Conservation (phyloP, 1,140 invertebrate species). For the Lycorma delicatula region DNA sequence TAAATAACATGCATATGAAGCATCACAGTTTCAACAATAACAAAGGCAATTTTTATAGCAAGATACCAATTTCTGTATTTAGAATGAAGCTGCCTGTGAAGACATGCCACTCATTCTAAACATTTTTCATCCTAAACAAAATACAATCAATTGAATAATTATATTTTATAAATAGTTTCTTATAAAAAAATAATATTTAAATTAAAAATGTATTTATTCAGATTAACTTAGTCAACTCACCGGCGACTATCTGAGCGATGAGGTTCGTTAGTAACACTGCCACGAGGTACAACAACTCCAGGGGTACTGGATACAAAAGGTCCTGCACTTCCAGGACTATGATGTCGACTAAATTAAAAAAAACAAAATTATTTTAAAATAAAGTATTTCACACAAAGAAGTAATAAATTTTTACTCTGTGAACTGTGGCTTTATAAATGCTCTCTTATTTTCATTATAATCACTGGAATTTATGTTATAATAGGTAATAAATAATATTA, state of each 20-base stretch:
- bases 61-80: too few relatives aligned
- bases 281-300: slow-evolving; percentile 8
- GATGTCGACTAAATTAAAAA: slow-evolving; percentile 7
- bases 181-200: not conserved
- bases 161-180: not conserved
- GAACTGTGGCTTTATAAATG: not conserved
- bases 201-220: not conserved
- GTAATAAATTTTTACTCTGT: not conserved
- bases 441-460: too few relatives aligned
- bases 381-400: not conserved
- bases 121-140: not conserved
- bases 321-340: slow-evolving; percentile 11
- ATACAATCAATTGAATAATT: not conserved
- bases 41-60: too few relatives aligned
- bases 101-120: too few relatives aligned
- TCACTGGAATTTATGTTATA: not conserved
- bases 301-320: slow-evolving; percentile 6
- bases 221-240: not conserved
- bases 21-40: too few relatives aligned
- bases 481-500: not conserved
- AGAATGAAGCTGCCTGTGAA: too few relatives aligned
- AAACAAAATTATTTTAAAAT: not conserved
- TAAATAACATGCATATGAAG: too few relatives aligned
- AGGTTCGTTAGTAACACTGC: not conserved
- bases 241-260: not conserved